Conservation (phyloP, 2,797 vertebrate species). For the Eupleurogrammus muticus region DNA sequence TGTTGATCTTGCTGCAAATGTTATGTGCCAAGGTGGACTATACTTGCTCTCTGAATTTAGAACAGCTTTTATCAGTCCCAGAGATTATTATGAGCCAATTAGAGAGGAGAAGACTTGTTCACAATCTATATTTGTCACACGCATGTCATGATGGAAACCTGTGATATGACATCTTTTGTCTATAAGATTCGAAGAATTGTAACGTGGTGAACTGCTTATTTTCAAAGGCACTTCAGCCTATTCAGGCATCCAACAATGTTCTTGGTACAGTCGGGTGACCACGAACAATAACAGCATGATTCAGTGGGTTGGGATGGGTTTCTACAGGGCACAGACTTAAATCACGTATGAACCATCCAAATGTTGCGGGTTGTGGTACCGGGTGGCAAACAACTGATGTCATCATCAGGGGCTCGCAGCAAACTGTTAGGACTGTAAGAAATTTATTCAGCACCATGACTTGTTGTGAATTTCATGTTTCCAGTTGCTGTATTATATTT, state of each 20-base stretch:
- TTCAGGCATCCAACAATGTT: conserved; percentile 50
- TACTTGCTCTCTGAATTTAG: conserved; percentile 30
- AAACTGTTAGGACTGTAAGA: too few species aligned
- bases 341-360: conserved; percentile 39
- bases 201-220: conserved; percentile 12
- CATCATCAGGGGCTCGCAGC: conserved; percentile 22
- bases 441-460: conserved; percentile 13
- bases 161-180: conserved; percentile 49
- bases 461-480: conserved; percentile 14
- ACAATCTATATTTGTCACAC: conserved; percentile 60
- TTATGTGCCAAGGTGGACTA: conserved; percentile 33
- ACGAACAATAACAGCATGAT: conserved; percentile 65
- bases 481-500: background rate
- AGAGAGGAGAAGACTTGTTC: conserved; percentile 57
- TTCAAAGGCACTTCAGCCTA: conserved; percentile 26
- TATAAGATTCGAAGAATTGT: conserved; percentile 34
- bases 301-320: conserved; percentile 43
- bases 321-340: conserved; percentile 27
- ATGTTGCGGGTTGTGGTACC: conserved; percentile 47
- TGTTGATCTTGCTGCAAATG: conserved; percentile 16
- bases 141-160: conserved; percentile 50
- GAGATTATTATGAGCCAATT: conserved; percentile 73
- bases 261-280: conserved; percentile 44
- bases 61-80: conserved; percentile 71
- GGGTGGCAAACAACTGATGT: conserved; percentile 63